Evolutionary conservation across 2,888 invertebrate genomes (phyloP).

Genomic region (Vesta saturnalis): DNA sequence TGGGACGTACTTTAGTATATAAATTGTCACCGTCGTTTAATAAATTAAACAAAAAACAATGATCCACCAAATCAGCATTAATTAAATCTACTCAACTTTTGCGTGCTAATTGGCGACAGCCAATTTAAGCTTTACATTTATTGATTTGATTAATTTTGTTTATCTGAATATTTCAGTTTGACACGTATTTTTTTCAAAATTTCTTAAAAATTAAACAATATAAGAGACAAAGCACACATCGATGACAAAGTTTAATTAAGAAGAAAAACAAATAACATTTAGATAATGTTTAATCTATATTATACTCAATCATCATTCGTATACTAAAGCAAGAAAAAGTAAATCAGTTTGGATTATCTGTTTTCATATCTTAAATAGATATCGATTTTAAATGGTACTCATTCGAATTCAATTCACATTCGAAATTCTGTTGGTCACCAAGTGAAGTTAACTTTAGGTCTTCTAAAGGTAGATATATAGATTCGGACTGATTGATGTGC

Average conservation of each 20-base stretch:
- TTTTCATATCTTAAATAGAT: slow-evolving; percentile 38
- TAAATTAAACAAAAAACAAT: too few species aligned
- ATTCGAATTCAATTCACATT: slow-evolving; percentile 41
- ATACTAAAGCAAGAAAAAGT: slow-evolving; percentile 29
- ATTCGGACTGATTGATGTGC: slow-evolving; percentile 47
- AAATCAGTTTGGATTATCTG: slow-evolving; percentile 31
- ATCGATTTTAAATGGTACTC: slow-evolving; percentile 28
- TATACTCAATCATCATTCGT: too few species aligned
- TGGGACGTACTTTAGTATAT: too few species aligned
- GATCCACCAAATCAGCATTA: too few species aligned
- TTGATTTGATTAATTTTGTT: too few species aligned
- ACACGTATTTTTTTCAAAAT: too few species aligned
- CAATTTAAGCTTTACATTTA: too few species aligned
- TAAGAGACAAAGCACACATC: background rate
- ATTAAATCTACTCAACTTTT: too few species aligned
- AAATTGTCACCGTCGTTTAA: too few species aligned
- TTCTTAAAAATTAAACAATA: too few species aligned
- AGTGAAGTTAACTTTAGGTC: slow-evolving; percentile 28
- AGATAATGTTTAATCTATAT: slow-evolving; percentile 7
- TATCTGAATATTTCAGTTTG: too few species aligned
- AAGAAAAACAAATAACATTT: background rate
- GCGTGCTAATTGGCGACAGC: too few species aligned
- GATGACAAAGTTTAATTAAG: slow-evolving; percentile 17
- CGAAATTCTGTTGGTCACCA: slow-evolving; percentile 47
- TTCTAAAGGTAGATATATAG: slow-evolving; percentile 32